These are phyloP conservation scores for Piezodorus guildinii DNA, from an alignment of 1,140 invertebrate genomes.

Conservation along the genomic window DNA sequence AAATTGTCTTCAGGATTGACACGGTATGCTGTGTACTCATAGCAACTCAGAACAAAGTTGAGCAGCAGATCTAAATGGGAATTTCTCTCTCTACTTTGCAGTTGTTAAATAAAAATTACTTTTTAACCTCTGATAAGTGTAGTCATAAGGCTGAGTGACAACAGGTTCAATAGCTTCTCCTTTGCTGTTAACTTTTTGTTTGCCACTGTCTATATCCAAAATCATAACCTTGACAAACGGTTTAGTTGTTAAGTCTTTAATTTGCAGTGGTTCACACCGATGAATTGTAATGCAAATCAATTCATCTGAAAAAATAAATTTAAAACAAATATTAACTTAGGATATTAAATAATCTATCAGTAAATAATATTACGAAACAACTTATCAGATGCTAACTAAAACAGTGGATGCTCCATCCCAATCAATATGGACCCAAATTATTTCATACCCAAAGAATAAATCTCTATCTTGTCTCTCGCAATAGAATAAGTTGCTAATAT, in stretches of 20 bases:
- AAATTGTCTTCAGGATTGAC: too few species aligned
- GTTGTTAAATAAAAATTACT: too few species aligned
- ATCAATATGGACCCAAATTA: neutral
- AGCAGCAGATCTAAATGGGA: too few species aligned
- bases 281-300: constrained; percentile 1
- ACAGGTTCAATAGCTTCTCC: neutral
- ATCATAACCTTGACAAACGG: neutral
- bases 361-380: too few species aligned
- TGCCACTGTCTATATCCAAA: neutral
- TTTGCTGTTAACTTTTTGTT: neutral
- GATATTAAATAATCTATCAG: too few species aligned
- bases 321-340: too few species aligned
- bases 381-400: too few species aligned
- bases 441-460: neutral
- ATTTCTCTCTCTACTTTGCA: too few species aligned
- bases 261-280: neutral
- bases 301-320: neutral
- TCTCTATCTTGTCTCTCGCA: neutral
- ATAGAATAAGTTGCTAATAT: too few species aligned
- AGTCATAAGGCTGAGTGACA: constrained; percentile 1
- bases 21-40: too few species aligned
- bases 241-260: neutral
- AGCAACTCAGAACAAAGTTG: too few species aligned
- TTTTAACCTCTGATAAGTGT: neutral
- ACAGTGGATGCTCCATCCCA: too few species aligned